Percentiles rank a stretch among this genome's conserved stretches.
Evolutionary conservation across 2,113 vertebrate genomes (phyloP).

Genomic region (Gobius niger): DNA sequence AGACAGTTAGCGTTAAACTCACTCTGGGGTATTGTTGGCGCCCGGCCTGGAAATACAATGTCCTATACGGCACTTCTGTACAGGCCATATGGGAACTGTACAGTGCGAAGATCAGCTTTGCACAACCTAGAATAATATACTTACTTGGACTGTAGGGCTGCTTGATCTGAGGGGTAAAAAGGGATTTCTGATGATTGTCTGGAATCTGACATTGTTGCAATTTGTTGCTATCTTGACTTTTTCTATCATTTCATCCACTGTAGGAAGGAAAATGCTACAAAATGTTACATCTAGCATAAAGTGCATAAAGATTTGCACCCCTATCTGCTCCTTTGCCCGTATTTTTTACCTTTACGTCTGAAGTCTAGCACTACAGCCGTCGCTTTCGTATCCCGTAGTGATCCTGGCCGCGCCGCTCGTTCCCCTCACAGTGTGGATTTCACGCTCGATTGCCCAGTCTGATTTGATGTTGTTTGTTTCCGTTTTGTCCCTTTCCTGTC

Average conservation of each 20-base stretch:
- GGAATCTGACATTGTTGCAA: no score
- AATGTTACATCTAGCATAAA: not conserved
- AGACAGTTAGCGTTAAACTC: slow-evolving; percentile 58
- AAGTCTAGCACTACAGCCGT: slow-evolving; percentile 14
- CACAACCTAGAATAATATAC: not conserved
- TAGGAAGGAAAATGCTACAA: no score
- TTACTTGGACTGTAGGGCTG: not conserved
- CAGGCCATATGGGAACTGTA: slow-evolving; percentile 15
- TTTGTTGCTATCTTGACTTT: no score
- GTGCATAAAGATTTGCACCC: not conserved
- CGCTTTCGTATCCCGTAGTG: slow-evolving; percentile 17
- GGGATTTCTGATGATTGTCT: no score
- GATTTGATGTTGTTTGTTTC: slow-evolving; percentile 31
- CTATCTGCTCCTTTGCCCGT: not conserved
- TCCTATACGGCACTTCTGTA: slow-evolving; percentile 35
- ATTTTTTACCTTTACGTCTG: slow-evolving; percentile 2
- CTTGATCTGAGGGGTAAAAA: no score
- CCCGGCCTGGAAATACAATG: slow-evolving; percentile 61
- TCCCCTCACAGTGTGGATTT: slow-evolving; percentile 26
- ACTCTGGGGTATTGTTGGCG: slow-evolving; percentile 68
- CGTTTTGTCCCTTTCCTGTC: slow-evolving; percentile 31
- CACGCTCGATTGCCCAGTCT: slow-evolving; percentile 15
- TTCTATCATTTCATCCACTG: no score
- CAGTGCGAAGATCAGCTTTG: not conserved
- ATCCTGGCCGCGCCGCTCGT: slow-evolving; percentile 14